Percentiles rank a stretch among this genome's conserved stretches.
Conservation (phyloP, 2,888 invertebrate genomes). For the Eulithis testata region DNA sequence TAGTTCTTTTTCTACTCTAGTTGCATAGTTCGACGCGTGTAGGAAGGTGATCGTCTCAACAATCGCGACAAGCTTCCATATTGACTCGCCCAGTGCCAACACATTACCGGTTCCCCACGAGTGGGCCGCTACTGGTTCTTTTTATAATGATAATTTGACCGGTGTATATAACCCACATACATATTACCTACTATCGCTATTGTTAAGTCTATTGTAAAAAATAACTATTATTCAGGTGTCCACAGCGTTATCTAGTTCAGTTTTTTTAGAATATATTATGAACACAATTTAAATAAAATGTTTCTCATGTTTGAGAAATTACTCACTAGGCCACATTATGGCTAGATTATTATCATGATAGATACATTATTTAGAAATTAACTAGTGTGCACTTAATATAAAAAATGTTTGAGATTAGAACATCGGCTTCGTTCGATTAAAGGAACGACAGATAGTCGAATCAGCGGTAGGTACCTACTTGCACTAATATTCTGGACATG, state of each 20-base stretch:
- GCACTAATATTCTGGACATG: too few relatives aligned
- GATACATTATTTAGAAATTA: too few relatives aligned
- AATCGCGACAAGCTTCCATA: constrained; percentile 80
- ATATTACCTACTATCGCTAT: constrained; percentile 30
- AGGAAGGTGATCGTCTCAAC: constrained; percentile 73
- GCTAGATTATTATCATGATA: too few relatives aligned
- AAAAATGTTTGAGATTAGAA: too few relatives aligned
- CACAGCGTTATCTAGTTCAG: constrained; percentile 17
- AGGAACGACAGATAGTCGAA: too few relatives aligned
- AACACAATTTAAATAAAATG: too few relatives aligned
- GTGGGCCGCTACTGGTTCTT: constrained; percentile 75
- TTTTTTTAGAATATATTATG: background rate
- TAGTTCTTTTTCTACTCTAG: background rate
- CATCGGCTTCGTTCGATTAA: too few relatives aligned
- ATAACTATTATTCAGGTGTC: constrained; percentile 27
- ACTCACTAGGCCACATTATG: too few relatives aligned
- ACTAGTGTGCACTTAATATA: too few relatives aligned
- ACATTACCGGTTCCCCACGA: constrained; percentile 74
- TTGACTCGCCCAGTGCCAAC: constrained; percentile 75
- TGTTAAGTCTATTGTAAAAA: constrained; percentile 38
- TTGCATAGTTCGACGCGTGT: constrained; percentile 51
- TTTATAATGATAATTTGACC: constrained; percentile 70
- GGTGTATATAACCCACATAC: constrained; percentile 60
- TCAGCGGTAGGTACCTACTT: too few relatives aligned
- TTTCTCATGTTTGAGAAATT: too few relatives aligned